phyloP scores from a whole-genome alignment of 2,888 invertebrate species.

The Peribatodes rhomboidaria region DNA sequence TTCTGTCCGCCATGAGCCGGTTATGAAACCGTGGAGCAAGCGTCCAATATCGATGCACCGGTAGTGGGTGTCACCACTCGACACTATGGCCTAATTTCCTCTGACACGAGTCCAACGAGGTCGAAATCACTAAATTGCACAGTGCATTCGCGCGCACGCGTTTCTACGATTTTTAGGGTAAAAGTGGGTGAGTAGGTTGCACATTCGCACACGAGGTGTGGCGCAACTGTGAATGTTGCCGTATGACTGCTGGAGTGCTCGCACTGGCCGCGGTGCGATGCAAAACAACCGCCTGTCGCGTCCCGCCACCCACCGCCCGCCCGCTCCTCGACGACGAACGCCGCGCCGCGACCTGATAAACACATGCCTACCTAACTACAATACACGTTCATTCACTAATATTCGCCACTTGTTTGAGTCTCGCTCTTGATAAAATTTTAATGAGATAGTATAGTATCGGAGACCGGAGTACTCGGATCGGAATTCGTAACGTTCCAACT shows the following conservation, averaged over 20 bases:
- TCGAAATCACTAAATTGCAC: slow-evolving; percentile 29
- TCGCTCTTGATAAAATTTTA: not conserved
- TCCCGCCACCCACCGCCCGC: slow-evolving; percentile 53
- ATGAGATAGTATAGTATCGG: not conserved
- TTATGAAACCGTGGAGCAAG: slow-evolving; percentile 55
- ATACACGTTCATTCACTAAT: slow-evolving; percentile 42
- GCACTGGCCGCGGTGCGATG: slow-evolving; percentile 53
- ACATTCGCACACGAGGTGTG: slow-evolving; percentile 64
- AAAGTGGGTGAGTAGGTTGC: slow-evolving; percentile 19
- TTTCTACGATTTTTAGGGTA: slow-evolving; percentile 8
- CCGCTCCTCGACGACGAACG: slow-evolving; percentile 15
- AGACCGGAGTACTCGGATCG: not conserved
- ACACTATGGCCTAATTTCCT: slow-evolving; percentile 22
- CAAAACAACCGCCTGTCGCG: slow-evolving; percentile 59
- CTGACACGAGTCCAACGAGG: slow-evolving; percentile 17
- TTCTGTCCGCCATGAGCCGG: slow-evolving; percentile 61
- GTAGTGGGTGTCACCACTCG: slow-evolving; percentile 13
- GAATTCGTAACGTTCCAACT: not conserved
- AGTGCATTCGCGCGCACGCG: slow-evolving; percentile 13
- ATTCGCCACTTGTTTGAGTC: slow-evolving; percentile 10
- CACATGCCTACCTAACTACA: slow-evolving; percentile 23
- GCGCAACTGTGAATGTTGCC: slow-evolving; percentile 82
- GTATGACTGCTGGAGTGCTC: slow-evolving; percentile 73
- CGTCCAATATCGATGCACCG: slow-evolving; percentile 50
- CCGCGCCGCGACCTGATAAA: slow-evolving; percentile 34